phyloP scores from a whole-genome alignment of 1,140 invertebrate species.

The Habropoda laboriosa region DNA sequence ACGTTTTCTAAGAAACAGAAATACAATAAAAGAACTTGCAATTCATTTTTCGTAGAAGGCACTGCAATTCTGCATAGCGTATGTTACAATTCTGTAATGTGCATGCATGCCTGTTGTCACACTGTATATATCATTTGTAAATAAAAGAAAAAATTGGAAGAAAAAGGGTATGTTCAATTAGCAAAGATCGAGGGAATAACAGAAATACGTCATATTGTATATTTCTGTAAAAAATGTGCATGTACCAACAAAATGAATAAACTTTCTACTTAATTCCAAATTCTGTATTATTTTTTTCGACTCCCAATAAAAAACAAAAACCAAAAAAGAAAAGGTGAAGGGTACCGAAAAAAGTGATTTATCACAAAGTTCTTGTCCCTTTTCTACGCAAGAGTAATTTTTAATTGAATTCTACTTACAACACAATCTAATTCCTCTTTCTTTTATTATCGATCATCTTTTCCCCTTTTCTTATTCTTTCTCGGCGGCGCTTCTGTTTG shows the following conservation, averaged over 20 bases:
- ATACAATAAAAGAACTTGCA: neutral
- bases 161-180: slow-evolving; percentile 6
- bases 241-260: slow-evolving; percentile 58
- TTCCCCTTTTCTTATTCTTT: slow-evolving; percentile 54
- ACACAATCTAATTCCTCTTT: neutral
- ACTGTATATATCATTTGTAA: slow-evolving; percentile 63
- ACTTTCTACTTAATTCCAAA: slow-evolving; percentile 51
- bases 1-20: slow-evolving; percentile 21
- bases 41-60: neutral
- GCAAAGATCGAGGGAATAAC: slow-evolving; percentile 15
- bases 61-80: slow-evolving; percentile 28
- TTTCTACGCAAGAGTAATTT: neutral
- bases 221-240: slow-evolving; percentile 44
- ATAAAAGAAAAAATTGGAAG: slow-evolving; percentile 45
- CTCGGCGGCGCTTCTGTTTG: slow-evolving; percentile 36
- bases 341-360: neutral
- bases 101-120: slow-evolving; percentile 36
- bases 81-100: slow-evolving; percentile 20
- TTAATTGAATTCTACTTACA: neutral
- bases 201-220: slow-evolving; percentile 31
- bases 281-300: neutral
- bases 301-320: neutral
- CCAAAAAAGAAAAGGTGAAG: neutral
- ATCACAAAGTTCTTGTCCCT: neutral
- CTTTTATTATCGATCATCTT: slow-evolving; percentile 18